These are phyloP conservation scores for Perca schrenkii DNA, from an alignment of 2,113 vertebrate genomes.

Conservation along the genomic window DNA sequence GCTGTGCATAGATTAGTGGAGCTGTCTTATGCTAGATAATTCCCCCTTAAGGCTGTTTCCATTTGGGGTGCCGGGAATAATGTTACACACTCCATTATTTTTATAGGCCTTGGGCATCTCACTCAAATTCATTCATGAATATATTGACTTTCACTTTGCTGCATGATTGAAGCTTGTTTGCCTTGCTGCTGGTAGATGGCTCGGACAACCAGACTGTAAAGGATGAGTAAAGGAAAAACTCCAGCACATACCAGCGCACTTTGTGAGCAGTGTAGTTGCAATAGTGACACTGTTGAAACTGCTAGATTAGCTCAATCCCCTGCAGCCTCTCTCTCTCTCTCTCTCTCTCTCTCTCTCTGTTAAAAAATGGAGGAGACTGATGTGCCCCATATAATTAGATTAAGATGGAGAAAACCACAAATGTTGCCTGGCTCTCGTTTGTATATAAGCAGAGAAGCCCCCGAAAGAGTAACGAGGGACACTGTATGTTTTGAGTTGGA, in stretches of 20 bases:
- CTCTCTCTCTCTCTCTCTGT: not conserved
- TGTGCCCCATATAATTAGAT: conserved; percentile 17
- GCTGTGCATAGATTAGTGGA: conserved; percentile 67
- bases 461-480: not conserved
- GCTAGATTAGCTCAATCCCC: conserved; percentile 27
- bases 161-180: conserved; percentile 80
- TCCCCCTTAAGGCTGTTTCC: conserved; percentile 74
- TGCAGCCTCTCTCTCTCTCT: not conserved
- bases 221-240: conserved; percentile 49
- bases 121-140: conserved; percentile 78
- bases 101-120: conserved; percentile 75
- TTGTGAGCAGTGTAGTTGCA: not conserved
- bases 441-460: not conserved
- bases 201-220: conserved; percentile 65
- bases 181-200: conserved; percentile 47
- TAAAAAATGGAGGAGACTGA: conserved; percentile 5
- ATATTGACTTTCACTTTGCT: conserved; percentile 81
- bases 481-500: conserved; percentile 7
- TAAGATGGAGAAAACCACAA: conserved; percentile 1
- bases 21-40: conserved; percentile 72
- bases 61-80: conserved; percentile 75
- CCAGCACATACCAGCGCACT: conserved; percentile 16
- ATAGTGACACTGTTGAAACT: conserved; percentile 5
- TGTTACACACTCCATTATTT: conserved; percentile 81
- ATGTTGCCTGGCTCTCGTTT: not conserved